These are phyloP conservation scores for human (Homo sapiens) DNA, from an alignment of 2,113 vertebrate genomes.

Conservation along the genomic window GRCh38 chr15:37297501-37298000, in stretches of 20 bases:
- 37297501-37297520: neutral
- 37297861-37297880: neutral
- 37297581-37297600: neutral
- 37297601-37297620: neutral
- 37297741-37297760: neutral
- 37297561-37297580: neutral
- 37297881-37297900: neutral
- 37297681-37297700: neutral
- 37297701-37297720: neutral
- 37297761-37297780: neutral
- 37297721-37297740: neutral
- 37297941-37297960: neutral
- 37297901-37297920: neutral
- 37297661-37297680: neutral
- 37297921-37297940: neutral
- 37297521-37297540: neutral
- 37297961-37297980: neutral
- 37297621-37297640: neutral
- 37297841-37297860: neutral
- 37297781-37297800: neutral
- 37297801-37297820: neutral
- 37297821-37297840: neutral
- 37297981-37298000: neutral
- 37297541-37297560: neutral
- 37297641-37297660: neutral